A percentile compares a stretch with the other conserved stretches of the same genome.
phyloP scores from a whole-genome alignment of 1,140 invertebrate genomes.

The Drosophila micromelanica region DNA sequence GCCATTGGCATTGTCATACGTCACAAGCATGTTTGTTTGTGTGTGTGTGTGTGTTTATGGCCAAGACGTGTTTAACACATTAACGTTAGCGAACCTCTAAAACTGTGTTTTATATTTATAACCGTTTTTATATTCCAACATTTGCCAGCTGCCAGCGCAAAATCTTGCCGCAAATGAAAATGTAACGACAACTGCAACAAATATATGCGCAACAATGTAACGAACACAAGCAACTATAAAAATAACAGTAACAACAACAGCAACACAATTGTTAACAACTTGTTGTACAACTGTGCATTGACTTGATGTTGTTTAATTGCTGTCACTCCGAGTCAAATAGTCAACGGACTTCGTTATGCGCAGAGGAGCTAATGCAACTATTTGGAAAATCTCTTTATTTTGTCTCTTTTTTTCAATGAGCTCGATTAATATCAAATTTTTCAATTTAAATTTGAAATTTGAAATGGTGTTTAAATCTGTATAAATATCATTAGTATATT shows the following conservation, averaged over 20 bases:
- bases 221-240: constrained; percentile 17
- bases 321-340: constrained; percentile 29
- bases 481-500: no score
- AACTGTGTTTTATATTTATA: constrained; percentile 71
- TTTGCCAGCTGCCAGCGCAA: constrained; percentile 30
- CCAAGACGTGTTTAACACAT: constrained; percentile 80
- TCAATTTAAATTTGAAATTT: no score
- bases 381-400: no score
- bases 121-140: constrained; percentile 48
- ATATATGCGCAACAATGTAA: constrained; percentile 23
- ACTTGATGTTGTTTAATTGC: constrained; percentile 24
- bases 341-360: background rate
- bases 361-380: no score
- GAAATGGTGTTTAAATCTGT: no score
- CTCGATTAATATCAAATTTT: no score
- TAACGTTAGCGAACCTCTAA: constrained; percentile 68
- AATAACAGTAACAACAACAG: constrained; percentile 21
- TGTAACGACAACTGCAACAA: constrained; percentile 28
- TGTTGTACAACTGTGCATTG: constrained; percentile 39
- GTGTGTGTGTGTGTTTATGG: constrained; percentile 41
- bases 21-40: constrained; percentile 49
- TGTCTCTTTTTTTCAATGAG: no score
- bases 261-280: constrained; percentile 46
- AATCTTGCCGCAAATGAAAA: constrained; percentile 38
- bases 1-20: constrained; percentile 70